A percentile compares a stretch with the other conserved stretches of the same genome.
phyloP scores from a whole-genome alignment of 2,888 invertebrate genomes.

The Amphipoea lucens region DNA sequence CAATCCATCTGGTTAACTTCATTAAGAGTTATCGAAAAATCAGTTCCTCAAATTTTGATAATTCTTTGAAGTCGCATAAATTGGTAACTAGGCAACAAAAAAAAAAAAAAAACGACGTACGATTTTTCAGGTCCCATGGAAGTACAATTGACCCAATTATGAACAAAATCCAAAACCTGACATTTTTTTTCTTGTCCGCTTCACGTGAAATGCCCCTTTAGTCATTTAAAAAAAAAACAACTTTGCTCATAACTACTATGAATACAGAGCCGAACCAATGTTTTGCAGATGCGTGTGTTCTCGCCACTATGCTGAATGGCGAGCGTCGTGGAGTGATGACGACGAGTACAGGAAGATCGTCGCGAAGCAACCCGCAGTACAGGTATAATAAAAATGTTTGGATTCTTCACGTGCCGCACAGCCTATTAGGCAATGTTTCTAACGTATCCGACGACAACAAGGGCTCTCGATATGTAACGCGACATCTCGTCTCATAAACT shows the following conservation, averaged over 20 bases:
- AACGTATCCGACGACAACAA: neutral
- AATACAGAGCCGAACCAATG: neutral
- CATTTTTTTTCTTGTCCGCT: too few species aligned
- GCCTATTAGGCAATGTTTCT: neutral
- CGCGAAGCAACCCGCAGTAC: constrained; percentile 86
- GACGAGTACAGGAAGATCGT: constrained; percentile 83
- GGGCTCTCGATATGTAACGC: neutral
- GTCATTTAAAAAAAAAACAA: neutral
- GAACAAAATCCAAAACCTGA: too few species aligned
- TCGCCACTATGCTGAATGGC: constrained; percentile 98
- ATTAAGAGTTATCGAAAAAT: too few species aligned
- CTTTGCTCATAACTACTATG: neutral
- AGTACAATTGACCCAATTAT: too few species aligned
- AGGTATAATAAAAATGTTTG: constrained; percentile 70
- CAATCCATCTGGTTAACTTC: too few species aligned
- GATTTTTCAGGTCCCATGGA: too few species aligned
- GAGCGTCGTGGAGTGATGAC: constrained; percentile 95
- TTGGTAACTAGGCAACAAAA: too few species aligned
- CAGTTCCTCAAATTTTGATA: too few species aligned
- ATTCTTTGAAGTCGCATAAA: too few species aligned
- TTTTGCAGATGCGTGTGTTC: constrained; percentile 95
- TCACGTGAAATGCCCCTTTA: too few species aligned
- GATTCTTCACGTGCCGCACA: too few species aligned
- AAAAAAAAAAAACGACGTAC: too few species aligned
- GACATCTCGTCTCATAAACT: neutral